These are phyloP conservation scores for Enteromius fasciolatus DNA, from an alignment of 2,797 vertebrate genomes.

Conservation along the genomic window DNA sequence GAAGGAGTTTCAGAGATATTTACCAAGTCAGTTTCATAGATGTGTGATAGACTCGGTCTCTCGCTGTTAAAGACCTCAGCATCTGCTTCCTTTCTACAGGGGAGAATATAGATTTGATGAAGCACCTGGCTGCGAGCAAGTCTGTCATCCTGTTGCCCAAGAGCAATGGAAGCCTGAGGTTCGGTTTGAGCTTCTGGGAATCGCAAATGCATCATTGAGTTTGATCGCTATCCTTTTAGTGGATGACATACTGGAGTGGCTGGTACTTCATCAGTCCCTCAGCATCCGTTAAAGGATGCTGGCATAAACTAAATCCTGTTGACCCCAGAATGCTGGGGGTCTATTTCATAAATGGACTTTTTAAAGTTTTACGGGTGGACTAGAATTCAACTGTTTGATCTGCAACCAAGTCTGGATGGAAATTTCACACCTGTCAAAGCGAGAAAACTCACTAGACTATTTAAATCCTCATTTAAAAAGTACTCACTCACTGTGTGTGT, in stretches of 20 bases:
- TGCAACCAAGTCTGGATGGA: constrained; percentile 13
- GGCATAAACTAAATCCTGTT: constrained; percentile 38
- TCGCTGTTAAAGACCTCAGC: constrained; percentile 31
- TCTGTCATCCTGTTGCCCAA: constrained; percentile 25
- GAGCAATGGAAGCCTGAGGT: constrained; percentile 16
- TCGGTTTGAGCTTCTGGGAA: constrained; percentile 10
- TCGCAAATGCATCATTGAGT: constrained; percentile 36
- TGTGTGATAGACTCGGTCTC: constrained; percentile 12
- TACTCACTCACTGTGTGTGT: background rate
- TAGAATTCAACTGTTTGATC: constrained; percentile 41
- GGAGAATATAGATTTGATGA: constrained; percentile 36
- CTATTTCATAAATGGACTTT: constrained; percentile 22
- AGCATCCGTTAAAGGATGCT: constrained; percentile 2
- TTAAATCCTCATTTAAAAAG: background rate
- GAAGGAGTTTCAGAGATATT: constrained; percentile 21
- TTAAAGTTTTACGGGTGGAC: constrained; percentile 12
- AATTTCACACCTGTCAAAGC: constrained; percentile 24
- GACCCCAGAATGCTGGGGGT: constrained; percentile 5
- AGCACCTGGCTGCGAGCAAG: constrained; percentile 21
- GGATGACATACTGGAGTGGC: constrained; percentile 3
- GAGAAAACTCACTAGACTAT: constrained; percentile 13
- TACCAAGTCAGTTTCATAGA: constrained; percentile 21
- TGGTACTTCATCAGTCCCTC: constrained; percentile 32
- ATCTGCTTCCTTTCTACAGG: constrained; percentile 16
- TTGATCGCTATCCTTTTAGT: constrained; percentile 37